phyloP scores from a whole-genome alignment of 2,888 invertebrate species.

The Biston betularia region DNA sequence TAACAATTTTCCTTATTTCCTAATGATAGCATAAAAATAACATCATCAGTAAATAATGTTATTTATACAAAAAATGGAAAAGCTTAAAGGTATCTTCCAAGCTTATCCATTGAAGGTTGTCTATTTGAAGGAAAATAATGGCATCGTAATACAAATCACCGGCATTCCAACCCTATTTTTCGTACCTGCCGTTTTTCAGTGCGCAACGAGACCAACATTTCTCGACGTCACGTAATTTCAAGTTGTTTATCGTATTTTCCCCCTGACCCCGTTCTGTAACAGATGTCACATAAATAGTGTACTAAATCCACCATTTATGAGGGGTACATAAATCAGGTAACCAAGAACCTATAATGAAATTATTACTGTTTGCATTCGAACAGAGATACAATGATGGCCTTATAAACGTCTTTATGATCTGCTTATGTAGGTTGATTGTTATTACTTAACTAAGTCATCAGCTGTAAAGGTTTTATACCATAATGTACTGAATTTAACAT shows the following conservation, averaged over 20 bases:
- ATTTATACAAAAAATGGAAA: background rate
- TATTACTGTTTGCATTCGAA: constrained; percentile 35
- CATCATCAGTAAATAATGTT: background rate
- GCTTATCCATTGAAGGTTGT: constrained; percentile 1
- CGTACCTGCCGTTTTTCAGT: constrained; percentile 33
- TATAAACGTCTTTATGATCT: background rate
- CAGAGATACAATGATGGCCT: constrained; percentile 1
- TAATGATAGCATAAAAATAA: background rate
- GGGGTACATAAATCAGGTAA: constrained; percentile 44
- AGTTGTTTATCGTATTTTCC: constrained; percentile 44
- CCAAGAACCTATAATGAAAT: constrained; percentile 41
- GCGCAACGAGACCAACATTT: constrained; percentile 31
- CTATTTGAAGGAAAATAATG: constrained; percentile 18
- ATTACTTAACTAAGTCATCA: background rate
- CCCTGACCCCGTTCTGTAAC: constrained; percentile 44
- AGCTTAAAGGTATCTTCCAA: background rate
- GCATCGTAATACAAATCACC: constrained; percentile 15
- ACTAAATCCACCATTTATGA: constrained; percentile 45
- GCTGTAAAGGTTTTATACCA: no score
- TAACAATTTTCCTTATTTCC: no score
- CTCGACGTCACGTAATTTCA: constrained; percentile 42
- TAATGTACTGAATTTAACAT: no score
- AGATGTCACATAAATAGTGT: constrained; percentile 49
- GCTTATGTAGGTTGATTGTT: background rate
- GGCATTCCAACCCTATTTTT: constrained; percentile 32